These are phyloP conservation scores for Procapra przewalskii DNA, from an alignment of 2,113 vertebrate genomes.

Conservation along the genomic window DNA sequence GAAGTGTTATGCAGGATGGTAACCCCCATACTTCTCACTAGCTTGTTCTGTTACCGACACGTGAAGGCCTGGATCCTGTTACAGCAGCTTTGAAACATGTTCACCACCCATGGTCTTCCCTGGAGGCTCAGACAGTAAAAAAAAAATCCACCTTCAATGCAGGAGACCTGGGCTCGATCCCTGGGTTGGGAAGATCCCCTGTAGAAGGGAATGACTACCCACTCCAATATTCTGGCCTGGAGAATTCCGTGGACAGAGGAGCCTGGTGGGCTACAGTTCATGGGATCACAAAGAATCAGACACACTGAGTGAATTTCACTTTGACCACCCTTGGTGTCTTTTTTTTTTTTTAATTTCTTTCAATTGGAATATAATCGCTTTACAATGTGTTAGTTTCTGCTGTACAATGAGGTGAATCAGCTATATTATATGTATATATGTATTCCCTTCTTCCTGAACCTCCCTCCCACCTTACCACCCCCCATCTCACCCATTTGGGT, in stretches of 20 bases:
- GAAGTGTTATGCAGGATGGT: fast-evolving
- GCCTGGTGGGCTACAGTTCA: not conserved
- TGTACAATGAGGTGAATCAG: not conserved
- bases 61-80: not conserved
- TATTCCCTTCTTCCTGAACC: not conserved
- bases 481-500: not conserved
- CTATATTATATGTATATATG: not conserved
- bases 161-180: not conserved
- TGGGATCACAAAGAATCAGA: not conserved
- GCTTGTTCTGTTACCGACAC: not conserved
- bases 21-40: fast-evolving
- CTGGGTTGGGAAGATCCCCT: not conserved
- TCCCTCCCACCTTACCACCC: not conserved
- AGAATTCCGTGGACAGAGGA: not conserved
- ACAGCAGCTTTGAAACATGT: not conserved
- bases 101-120: not conserved
- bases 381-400: not conserved
- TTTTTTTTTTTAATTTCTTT: not conserved
- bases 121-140: not conserved
- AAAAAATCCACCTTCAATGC: not conserved
- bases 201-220: not conserved
- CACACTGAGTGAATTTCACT: not conserved
- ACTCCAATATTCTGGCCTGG: not conserved
- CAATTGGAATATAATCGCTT: not conserved
- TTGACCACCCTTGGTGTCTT: not conserved